A percentile compares a stretch with the other conserved stretches of the same genome.
Conservation (phyloP, 2,797 vertebrate genomes). For the Rhabdomys pumilio region DNA sequence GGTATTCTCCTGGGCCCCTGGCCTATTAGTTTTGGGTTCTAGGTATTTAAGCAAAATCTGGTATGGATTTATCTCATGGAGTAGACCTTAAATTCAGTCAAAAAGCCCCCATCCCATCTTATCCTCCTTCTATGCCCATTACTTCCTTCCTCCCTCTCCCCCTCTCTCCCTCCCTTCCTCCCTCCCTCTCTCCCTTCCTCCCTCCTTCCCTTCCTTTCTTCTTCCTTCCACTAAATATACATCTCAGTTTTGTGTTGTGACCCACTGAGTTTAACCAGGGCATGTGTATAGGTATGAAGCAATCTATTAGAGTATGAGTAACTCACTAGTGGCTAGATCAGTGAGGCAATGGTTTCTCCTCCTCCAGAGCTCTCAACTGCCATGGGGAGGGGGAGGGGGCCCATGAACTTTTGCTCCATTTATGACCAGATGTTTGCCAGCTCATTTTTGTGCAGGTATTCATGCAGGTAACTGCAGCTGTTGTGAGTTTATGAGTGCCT, state of each 20-base stretch:
- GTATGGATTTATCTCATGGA: neutral
- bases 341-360: neutral
- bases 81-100: neutral
- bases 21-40: neutral
- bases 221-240: neutral
- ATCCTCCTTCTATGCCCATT: neutral
- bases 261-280: neutral
- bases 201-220: neutral
- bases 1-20: neutral
- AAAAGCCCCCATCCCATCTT: neutral
- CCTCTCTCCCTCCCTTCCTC: no score
- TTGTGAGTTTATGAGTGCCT: neutral
- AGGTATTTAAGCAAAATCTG: neutral
- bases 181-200: no score
- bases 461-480: neutral
- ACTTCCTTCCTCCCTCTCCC: no score
- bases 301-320: neutral
- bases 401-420: neutral
- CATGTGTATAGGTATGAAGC: neutral
- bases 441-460: neutral
- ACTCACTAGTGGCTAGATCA: neutral
- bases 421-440: neutral
- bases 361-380: neutral
- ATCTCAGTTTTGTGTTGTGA: neutral
- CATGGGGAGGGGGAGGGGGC: neutral